Percentiles rank a stretch among this genome's conserved stretches.
phyloP scores from a whole-genome alignment of 1,140 invertebrate species.

The Drosophila bocki region DNA sequence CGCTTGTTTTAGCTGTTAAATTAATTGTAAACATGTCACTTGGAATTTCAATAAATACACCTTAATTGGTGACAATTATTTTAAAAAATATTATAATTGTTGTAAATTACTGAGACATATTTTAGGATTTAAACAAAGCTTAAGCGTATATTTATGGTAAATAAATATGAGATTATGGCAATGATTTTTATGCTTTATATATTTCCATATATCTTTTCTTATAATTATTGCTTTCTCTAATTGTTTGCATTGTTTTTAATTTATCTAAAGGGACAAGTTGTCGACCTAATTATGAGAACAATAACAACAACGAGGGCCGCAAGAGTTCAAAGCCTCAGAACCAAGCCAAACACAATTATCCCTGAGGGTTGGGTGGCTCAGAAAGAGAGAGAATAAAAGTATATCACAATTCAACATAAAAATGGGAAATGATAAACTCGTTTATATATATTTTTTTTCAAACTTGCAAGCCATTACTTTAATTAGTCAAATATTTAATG shows the following conservation, averaged over 20 bases:
- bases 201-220: not conserved
- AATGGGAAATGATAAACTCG: conserved; percentile 34
- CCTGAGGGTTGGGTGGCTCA: not conserved
- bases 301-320: conserved; percentile 7
- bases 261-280: conserved; percentile 12
- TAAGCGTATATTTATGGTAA: not conserved
- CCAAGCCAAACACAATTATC: conserved; percentile 32
- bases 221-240: not conserved
- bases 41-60: not conserved
- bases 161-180: conserved; percentile 12
- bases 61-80: conserved; percentile 8
- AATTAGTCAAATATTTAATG: conserved; percentile 81
- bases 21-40: conserved; percentile 15
- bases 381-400: conserved; percentile 5
- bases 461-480: conserved; percentile 75
- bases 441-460: conserved; percentile 20
- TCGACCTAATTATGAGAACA: conserved; percentile 42
- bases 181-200: conserved; percentile 3
- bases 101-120: not conserved
- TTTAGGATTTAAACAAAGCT: not conserved
- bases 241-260: conserved; percentile 8
- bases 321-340: conserved; percentile 19
- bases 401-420: conserved; percentile 15
- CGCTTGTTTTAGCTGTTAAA: conserved; percentile 19
- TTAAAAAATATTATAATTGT: not conserved